Percentiles rank a stretch among this genome's conserved stretches.
phyloP scores from a whole-genome alignment of 2,888 invertebrate genomes.

The Octodonta nipae region DNA sequence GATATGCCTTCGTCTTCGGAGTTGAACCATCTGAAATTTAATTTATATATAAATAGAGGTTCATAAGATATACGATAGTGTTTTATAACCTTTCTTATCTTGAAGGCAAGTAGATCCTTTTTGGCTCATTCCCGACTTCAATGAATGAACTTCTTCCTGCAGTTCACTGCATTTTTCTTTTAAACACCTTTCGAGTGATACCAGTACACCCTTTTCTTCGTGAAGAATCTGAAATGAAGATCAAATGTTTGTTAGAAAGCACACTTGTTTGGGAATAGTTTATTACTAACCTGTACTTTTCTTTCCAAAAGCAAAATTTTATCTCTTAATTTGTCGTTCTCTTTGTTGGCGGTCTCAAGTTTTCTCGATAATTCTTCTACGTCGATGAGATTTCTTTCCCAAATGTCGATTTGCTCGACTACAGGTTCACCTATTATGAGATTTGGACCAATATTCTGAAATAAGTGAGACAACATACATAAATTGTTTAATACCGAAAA shows the following conservation, averaged over 20 bases:
- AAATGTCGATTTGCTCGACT: conserved; percentile 56
- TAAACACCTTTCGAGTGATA: conserved; percentile 59
- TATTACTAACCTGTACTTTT: conserved; percentile 48
- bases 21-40: conserved; percentile 53
- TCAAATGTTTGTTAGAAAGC: background rate
- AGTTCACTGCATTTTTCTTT: conserved; percentile 64
- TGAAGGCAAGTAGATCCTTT: conserved; percentile 7
- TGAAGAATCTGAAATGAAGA: conserved; percentile 50
- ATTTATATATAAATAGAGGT: background rate
- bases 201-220: conserved; percentile 61
- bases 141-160: conserved; percentile 54
- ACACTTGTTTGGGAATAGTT: too few species aligned
- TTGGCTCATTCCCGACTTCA: conserved; percentile 43
- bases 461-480: too few species aligned
- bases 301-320: conserved; percentile 58
- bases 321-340: conserved; percentile 48
- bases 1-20: conserved; percentile 79
- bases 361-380: conserved; percentile 60
- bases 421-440: conserved; percentile 51
- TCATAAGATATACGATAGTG: background rate
- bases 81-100: conserved; percentile 11
- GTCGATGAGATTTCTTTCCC: conserved; percentile 66
- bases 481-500: too few species aligned
- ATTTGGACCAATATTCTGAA: conserved; percentile 50
- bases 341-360: conserved; percentile 55